phyloP scores from a whole-genome alignment of 2,797 vertebrate species.

The Sebastes reedi region DNA sequence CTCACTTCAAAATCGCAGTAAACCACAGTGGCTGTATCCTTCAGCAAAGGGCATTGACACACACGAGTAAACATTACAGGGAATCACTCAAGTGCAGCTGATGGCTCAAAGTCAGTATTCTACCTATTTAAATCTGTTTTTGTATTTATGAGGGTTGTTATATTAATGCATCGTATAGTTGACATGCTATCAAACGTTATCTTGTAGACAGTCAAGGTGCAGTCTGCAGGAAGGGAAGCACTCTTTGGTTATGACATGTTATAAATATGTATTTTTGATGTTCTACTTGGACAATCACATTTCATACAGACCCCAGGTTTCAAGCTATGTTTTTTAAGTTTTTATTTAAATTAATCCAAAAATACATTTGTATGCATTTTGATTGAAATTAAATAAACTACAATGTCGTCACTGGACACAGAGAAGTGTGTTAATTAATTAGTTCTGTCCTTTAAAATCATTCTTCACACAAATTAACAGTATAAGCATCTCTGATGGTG shows the following conservation, averaged over 20 bases:
- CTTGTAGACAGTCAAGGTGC: conserved; percentile 8
- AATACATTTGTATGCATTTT: conserved; percentile 31
- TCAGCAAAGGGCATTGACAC: conserved; percentile 15
- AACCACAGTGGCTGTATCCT: conserved; percentile 23
- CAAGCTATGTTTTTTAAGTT: conserved; percentile 56
- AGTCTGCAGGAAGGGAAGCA: conserved; percentile 50
- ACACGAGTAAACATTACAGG: conserved; percentile 23
- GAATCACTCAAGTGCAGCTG: conserved; percentile 54
- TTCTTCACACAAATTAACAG: conserved; percentile 1
- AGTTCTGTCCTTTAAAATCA: neutral
- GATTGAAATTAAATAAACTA: conserved; percentile 47
- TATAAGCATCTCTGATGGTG: neutral
- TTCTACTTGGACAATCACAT: conserved; percentile 42
- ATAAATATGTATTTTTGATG: conserved; percentile 43
- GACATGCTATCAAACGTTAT: neutral
- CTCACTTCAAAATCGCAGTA: conserved; percentile 58
- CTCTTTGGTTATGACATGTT: conserved; percentile 33
- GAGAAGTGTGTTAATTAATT: neutral
- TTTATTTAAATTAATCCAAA: conserved; percentile 57
- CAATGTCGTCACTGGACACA: conserved; percentile 4
- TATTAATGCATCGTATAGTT: conserved; percentile 28
- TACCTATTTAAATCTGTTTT: conserved; percentile 66
- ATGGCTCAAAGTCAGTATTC: conserved; percentile 39
- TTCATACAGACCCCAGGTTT: conserved; percentile 61
- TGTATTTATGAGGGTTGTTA: conserved; percentile 67